Percentiles rank a stretch among this genome's conserved stretches.
These are phyloP conservation scores for Nephrotoma guestfalica DNA, from an alignment of 2,888 invertebrate genomes.

Conservation along the genomic window DNA sequence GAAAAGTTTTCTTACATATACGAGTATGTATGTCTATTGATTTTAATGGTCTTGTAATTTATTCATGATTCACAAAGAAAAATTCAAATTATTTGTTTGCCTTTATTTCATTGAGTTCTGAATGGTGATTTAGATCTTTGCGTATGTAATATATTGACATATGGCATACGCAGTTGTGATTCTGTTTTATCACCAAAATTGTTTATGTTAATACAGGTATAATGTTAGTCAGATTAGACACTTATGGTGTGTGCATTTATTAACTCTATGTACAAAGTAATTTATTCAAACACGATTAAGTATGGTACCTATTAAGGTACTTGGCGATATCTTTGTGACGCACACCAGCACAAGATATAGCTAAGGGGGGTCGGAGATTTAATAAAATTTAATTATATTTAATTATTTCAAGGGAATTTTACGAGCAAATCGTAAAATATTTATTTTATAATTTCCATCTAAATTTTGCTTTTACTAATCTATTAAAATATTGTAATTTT, in stretches of 20 bases:
- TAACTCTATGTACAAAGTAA: neutral
- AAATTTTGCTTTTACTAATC: no score
- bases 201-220: neutral
- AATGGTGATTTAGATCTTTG: neutral
- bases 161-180: neutral
- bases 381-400: no score
- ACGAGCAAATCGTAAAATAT: no score
- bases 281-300: neutral
- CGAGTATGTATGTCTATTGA: neutral
- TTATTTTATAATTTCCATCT: no score
- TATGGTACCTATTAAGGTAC: neutral
- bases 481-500: no score
- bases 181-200: neutral
- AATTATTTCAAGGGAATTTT: no score
- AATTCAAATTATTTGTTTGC: neutral
- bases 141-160: neutral
- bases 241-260: neutral
- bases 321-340: no score
- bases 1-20: neutral
- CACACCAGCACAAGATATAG: no score
- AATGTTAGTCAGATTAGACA: neutral
- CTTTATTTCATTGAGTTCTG: neutral
- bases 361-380: no score
- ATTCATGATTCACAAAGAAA: neutral
- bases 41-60: neutral